Evolutionary conservation across 2,797 vertebrate genomes (phyloP).

Genomic region (Hypotaenidia philippensis): DNA sequence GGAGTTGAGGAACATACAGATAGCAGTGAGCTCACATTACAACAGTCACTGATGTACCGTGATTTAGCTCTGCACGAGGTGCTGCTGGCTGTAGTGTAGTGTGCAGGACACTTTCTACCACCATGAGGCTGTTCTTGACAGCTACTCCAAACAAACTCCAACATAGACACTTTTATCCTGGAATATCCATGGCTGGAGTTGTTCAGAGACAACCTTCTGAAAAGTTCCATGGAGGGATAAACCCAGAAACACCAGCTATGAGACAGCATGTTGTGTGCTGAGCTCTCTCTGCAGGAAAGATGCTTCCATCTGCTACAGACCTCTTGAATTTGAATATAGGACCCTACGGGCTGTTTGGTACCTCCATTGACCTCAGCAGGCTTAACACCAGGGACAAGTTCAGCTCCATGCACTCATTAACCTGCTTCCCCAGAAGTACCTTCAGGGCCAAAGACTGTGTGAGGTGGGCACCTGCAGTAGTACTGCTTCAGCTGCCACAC

Average conservation of each 20-base stretch:
- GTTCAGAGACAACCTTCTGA: neutral
- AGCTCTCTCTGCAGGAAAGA: neutral
- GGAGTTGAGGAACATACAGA: neutral
- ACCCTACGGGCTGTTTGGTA: neutral
- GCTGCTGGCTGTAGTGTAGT: neutral
- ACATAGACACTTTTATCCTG: neutral
- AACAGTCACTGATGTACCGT: neutral
- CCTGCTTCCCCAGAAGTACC: neutral
- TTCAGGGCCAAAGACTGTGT: fast-evolving
- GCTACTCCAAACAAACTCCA: neutral
- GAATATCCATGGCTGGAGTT: neutral
- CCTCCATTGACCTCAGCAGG: neutral
- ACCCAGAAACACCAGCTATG: neutral
- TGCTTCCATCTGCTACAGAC: neutral
- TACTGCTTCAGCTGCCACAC: neutral
- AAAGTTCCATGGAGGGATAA: neutral
- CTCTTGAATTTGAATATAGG: neutral
- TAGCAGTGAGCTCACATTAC: neutral
- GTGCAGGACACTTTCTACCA: neutral
- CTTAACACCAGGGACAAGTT: neutral
- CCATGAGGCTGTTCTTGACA: neutral
- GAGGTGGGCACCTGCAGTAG: neutral
- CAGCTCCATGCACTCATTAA: neutral
- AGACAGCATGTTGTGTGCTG: neutral
- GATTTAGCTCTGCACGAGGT: neutral